Evolutionary conservation across 2,888 invertebrate species (phyloP), one percentile per base, ranked within the genome.

Genomic region (Camptogramma bilineatum): DNA sequence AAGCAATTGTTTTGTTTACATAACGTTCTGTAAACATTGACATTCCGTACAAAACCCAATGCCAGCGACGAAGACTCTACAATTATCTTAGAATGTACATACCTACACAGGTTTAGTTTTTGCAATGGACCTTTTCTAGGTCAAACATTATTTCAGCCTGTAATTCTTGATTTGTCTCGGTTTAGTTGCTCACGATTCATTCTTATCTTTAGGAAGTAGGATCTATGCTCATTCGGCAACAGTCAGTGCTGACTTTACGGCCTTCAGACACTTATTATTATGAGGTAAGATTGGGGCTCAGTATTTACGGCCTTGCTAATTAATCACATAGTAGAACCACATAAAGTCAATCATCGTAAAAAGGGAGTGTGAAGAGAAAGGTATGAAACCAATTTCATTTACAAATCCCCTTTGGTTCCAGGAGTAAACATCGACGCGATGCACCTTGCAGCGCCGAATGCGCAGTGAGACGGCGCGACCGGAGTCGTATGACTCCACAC

Each of bases 381-480:
- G 28, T 28, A 28, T 1, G 10, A 39, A 39, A 39, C 34, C 51
- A 50, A 61, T 51, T 50, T 54, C 21, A 54, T 28, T 19, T 47
- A 19, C 46, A 56, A 68, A 71, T 64, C 67, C 68, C 51, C 44
- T 50, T 68, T 71, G 67, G 13, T 46, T 72, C 65, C 71, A 53
- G 64, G 58, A 51, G 62, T 58, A 62, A 58, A 54, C 59, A 73
- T 73, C 69, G 72, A 72, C 70, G 68, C 65, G 69, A 70, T 79
- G 78, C 79, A 80, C 71, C 76, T 75, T 78, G 81, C 80, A 77
- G 59, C 72, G 76, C 75, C 78, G 80, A 88, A 80, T 89, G 90
- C 91, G 90, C 90, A 90, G 87, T 84, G 83, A 71, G 76, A 50
- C 85, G 84, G 84, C 88, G 86, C 87, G 81, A 63, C 7, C 28